Percentiles rank a stretch among this genome's conserved stretches.
Conservation (phyloP, 1,140 invertebrate genomes). For the Drosophila saltans region DNA sequence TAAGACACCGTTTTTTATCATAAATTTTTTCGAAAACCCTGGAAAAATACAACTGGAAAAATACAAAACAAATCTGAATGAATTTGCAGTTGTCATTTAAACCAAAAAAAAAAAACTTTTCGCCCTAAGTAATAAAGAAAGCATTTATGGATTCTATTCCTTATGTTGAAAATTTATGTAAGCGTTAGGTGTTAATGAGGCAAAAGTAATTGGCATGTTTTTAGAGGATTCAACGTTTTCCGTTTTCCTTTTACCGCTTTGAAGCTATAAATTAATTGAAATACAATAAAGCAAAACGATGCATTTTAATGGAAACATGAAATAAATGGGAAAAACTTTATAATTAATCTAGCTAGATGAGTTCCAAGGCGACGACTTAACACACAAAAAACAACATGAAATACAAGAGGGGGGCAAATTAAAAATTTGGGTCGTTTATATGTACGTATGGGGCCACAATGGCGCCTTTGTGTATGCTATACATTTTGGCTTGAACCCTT, state of each 20-base stretch:
- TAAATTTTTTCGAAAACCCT: too few species aligned
- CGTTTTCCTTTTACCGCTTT: slow-evolving; percentile 10
- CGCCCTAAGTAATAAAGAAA: too few species aligned
- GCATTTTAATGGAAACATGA: slow-evolving; percentile 66
- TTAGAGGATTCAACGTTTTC: not conserved
- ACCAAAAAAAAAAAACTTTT: too few species aligned
- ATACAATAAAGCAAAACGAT: slow-evolving; percentile 58
- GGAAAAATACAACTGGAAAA: too few species aligned
- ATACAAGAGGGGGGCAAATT: not conserved
- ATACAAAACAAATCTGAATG: too few species aligned
- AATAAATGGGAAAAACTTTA: slow-evolving; percentile 51
- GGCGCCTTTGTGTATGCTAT: slow-evolving; percentile 80
- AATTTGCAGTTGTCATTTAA: too few species aligned
- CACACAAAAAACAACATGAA: not conserved
- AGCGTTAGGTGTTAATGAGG: too few species aligned
- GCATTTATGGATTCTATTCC: too few species aligned
- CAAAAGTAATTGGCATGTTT: too few species aligned
- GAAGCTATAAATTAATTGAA: slow-evolving; percentile 30
- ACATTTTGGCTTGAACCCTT: slow-evolving; percentile 73
- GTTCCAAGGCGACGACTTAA: slow-evolving; percentile 20
- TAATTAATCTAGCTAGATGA: slow-evolving; percentile 62
- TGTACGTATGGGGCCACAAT: slow-evolving; percentile 46
- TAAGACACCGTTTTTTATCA: too few species aligned
- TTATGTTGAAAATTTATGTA: too few species aligned
- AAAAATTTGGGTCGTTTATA: slow-evolving; percentile 71